Percentiles rank a stretch among this genome's conserved stretches.
phyloP scores from a whole-genome alignment of 2,888 invertebrate genomes.

The Andricus quercusramuli region DNA sequence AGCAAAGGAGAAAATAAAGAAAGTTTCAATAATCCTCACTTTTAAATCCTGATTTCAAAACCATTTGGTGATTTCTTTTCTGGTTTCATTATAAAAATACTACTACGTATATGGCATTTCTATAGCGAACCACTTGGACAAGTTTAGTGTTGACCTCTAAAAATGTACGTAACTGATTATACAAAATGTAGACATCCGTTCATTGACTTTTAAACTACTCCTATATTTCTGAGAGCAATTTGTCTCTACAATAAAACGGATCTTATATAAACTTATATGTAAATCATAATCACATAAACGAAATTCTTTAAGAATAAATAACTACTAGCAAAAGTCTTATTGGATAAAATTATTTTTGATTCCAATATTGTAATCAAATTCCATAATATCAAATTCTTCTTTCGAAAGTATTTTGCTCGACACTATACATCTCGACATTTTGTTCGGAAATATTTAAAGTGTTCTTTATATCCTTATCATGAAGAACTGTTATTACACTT shows the following conservation, averaged over 20 bases:
- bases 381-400: not conserved
- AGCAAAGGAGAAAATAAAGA: too few relatives aligned
- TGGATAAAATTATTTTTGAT: not conserved
- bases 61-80: not conserved
- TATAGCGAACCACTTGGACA: not conserved
- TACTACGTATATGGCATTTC: not conserved
- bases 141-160: not conserved
- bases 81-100: constrained; percentile 10
- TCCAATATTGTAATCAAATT: not conserved
- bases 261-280: too few relatives aligned
- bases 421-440: not conserved
- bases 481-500: not conserved
- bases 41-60: not conserved
- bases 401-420: not conserved
- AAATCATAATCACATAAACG: too few relatives aligned
- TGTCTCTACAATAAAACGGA: not conserved
- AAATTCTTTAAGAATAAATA: not conserved
- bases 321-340: not conserved
- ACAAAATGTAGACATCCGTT: constrained; percentile 5
- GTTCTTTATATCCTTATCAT: not conserved
- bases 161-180: not conserved
- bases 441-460: not conserved
- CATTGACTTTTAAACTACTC: constrained; percentile 23
- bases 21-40: too few relatives aligned
- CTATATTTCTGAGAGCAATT: not conserved